Evolutionary conservation across 1,140 invertebrate genomes (phyloP), one percentile per base, ranked within the genome.

Genomic region (Asobara japonica): DNA sequence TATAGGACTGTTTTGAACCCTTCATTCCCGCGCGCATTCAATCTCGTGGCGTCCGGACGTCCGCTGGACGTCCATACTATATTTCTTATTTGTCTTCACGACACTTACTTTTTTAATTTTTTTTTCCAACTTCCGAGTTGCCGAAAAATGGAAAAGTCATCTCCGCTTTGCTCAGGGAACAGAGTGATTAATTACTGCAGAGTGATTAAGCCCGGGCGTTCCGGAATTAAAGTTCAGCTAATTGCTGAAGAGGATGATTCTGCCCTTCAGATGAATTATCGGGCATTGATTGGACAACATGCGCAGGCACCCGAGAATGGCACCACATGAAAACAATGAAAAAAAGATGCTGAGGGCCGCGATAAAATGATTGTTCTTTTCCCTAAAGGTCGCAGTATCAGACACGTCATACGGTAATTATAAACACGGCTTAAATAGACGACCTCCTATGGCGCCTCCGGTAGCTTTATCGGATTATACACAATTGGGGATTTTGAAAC

Each of bases 371-470:
- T 29, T 69, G 2, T 68, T 30, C 25, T 25, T 38, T 33, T 13
- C 25, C 30, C 22, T 10, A 71, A 71, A 29, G 69, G 62, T 48
- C 61, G 20, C 8, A 45, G 25, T 27, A 66, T 31, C 22, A 61
- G 25, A 36, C 20, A 20, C 11, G 18, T 13, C 27, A 4, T 8
- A 27, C 2, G 51, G 38, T 65, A 72, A 56, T 65, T 56, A 62
- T 66, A 65, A 36, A 31, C 71, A 10, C 0, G 18, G 36, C 45
- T 60, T 72, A 60, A 72, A 72, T 66, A 72, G 51, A 38, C 51
- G 45, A 66, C 38, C 48, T 56, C 30, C 56, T 27, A 18, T 61
- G 16, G 25, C 51, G 31, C 18, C 60, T 69, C 18, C 4, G 18
- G 25, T 45, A 16, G 13, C 16, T 68, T 48, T 18, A 13, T 31